Base-by-base conservation (phyloP, 2,113 vertebrate genomes). In the rabbit (Oryctolagus cuniculus) region DNA sequence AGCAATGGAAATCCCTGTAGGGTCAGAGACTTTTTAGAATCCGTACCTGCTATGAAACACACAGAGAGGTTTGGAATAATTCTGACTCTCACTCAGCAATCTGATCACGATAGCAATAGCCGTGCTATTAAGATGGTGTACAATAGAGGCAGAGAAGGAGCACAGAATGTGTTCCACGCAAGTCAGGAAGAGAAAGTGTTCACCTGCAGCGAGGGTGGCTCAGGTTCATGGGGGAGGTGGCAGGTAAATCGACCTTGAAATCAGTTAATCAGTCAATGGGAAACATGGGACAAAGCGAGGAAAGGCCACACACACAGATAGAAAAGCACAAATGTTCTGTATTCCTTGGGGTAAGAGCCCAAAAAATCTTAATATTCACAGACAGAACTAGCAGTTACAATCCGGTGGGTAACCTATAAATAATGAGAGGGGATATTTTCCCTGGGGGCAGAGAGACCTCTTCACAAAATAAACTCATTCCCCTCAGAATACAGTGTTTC, bases 291-390 rank as follows among this genome's bases (percentile, higher is more conserved):
- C 38, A 90, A 67, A 88, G 74, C 72, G 8, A 89, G 51, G 21
- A 15, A 51, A 77, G 92, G 67, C 36, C 34, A 93, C 19, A 93
- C 75, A 36, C 25, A 87, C 31, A 58, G 36, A 67, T 7, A 64
- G 19, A 83, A 96, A 87, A 90, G 38, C 13, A 89, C 84, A 92
- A 49, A 38, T 77, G 31, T 44, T 63, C 3, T 61, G 13, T 55
- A 58, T 85, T 66, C 87, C 36, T 69, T 74, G 1, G 29, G 49
- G 5, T 38, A 61, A 58, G 58, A 63, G 6, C 63, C 8, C 55
- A 78, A 89, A 83, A 77, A 72, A 11, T 7, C 31, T 78, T 67
- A 58, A 70, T 64, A 53, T 88, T 91, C 58, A 81, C 91, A 53
- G 11, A 72, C 7, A 89, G 24, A 72, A 29, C 15, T 51, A 85